phyloP scores from a whole-genome alignment of 2,888 invertebrate genomes.

The Caenorhabditis sp. region DNA sequence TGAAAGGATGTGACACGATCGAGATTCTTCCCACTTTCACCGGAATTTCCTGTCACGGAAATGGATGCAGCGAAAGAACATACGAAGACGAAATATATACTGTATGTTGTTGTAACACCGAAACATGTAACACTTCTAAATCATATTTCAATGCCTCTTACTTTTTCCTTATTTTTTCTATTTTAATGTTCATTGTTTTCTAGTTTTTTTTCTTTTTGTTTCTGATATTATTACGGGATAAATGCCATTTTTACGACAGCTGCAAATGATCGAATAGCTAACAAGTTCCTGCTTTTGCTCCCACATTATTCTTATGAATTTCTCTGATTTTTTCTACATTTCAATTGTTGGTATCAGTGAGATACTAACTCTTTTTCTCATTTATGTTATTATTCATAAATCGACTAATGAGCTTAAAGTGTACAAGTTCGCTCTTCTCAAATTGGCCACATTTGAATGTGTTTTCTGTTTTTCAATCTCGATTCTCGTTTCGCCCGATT shows the following conservation, averaged over 20 bases:
- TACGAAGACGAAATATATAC: slow-evolving; percentile 39
- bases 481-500: slow-evolving; percentile 18
- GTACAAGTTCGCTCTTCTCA: slow-evolving; percentile 18
- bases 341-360: slow-evolving; percentile 12
- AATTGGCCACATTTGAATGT: slow-evolving; percentile 23
- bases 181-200: too few relatives aligned
- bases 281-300: too few relatives aligned
- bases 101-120: slow-evolving; percentile 39
- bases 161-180: background rate
- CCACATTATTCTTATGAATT: too few relatives aligned
- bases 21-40: slow-evolving; percentile 12
- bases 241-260: background rate
- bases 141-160: background rate
- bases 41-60: slow-evolving; percentile 33
- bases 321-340: slow-evolving; percentile 7
- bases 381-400: slow-evolving; percentile 17
- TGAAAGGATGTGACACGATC: slow-evolving; percentile 38
- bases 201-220: too few relatives aligned
- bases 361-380: slow-evolving; percentile 15
- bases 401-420: slow-evolving; percentile 25
- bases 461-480: slow-evolving; percentile 19
- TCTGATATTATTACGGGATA: too few relatives aligned
- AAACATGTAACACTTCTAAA: slow-evolving; percentile 26
- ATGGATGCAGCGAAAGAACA: slow-evolving; percentile 24
- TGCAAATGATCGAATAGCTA: background rate